Evolutionary conservation across 2,797 vertebrate genomes (phyloP).

Genomic region (Enoplosus armatus): DNA sequence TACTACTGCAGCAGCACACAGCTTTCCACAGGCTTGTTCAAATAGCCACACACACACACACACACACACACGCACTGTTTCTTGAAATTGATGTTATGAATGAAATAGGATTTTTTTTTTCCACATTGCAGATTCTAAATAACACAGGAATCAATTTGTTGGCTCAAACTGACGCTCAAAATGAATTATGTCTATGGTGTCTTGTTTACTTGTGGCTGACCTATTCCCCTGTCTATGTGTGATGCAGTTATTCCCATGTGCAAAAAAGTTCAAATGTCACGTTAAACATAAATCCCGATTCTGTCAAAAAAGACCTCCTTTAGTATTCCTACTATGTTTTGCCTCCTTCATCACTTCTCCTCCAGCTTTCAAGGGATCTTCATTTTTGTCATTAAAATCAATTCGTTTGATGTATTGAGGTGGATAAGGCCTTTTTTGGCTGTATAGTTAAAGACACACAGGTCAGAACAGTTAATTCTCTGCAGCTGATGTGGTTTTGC

Average conservation of each 20-base stretch:
- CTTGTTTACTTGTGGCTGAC: slow-evolving; percentile 63
- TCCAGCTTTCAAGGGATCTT: neutral
- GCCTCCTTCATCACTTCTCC: slow-evolving; percentile 30
- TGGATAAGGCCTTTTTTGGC: neutral
- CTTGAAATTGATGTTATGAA: slow-evolving; percentile 16
- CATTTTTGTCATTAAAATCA: neutral
- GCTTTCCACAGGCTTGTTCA: neutral
- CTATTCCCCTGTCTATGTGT: slow-evolving; percentile 59
- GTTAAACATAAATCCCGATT: slow-evolving; percentile 50
- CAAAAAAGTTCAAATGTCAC: slow-evolving; percentile 66
- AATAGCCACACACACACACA: neutral
- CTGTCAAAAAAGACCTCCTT: slow-evolving; percentile 49
- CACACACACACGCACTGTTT: neutral
- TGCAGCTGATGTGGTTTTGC: slow-evolving; percentile 22
- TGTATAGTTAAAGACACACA: slow-evolving; percentile 9
- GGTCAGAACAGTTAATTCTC: slow-evolving; percentile 8
- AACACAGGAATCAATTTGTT: slow-evolving; percentile 40
- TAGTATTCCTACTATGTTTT: slow-evolving; percentile 42
- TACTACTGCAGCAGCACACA: neutral
- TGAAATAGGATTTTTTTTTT: neutral
- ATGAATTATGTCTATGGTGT: slow-evolving; percentile 42
- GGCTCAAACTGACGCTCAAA: slow-evolving; percentile 33
- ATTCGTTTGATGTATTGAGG: neutral
- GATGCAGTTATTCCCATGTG: slow-evolving; percentile 54
- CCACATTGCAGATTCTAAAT: slow-evolving; percentile 32